Base-by-base conservation (phyloP, 2,113 vertebrate species). In the Urocynchramus pylzowi region DNA sequence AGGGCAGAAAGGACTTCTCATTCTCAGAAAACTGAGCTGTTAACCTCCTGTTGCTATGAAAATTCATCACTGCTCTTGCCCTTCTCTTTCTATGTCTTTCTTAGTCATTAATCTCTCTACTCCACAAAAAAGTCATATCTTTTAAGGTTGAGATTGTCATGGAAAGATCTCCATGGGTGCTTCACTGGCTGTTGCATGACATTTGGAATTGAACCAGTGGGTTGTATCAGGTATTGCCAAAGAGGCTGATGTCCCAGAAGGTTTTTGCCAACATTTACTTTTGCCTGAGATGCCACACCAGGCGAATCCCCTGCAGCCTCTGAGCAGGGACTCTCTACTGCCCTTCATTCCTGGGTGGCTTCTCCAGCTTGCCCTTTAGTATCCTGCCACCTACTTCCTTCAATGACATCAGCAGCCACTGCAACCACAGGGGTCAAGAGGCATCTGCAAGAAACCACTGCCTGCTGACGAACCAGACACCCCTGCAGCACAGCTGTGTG, bases 111-210 rank as follows among this genome's bases (percentile, higher is more conserved):
- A 33, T 53, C 4, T 52, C 68, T 70, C 69, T 27, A 69, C 9
- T 6, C 9, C 8, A 45, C 27, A 89, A 54, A 95, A 82, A 42
- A 2, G 1, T 23, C 8, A 57, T 56, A 73, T 70, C 3, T 65
- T 87, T 78, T 49, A 69, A 49, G 22, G 33, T 13, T 0, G 2
- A 81, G 50, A 65, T 63, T n/a, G 61, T 61, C 1, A 0, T 24
- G 30, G 50, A 81, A 90, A 78, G 27, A 16, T 50, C 2, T 1
- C 18, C 23, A 63, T 7, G 12, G 0, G 0, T 27, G 27, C 44
- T 54, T 57, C 44, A 23, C 10, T 69, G 41, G 33, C 57, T 69
- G 28, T 23, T 60, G 31, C 2, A 3, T 22, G 19, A 56, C 11
- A 23, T 45, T 86, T 9, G 1, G 42, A 77, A 87, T 53, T 54